phyloP scores from a whole-genome alignment of 2,113 vertebrate species.

The Cottus gobio region DNA sequence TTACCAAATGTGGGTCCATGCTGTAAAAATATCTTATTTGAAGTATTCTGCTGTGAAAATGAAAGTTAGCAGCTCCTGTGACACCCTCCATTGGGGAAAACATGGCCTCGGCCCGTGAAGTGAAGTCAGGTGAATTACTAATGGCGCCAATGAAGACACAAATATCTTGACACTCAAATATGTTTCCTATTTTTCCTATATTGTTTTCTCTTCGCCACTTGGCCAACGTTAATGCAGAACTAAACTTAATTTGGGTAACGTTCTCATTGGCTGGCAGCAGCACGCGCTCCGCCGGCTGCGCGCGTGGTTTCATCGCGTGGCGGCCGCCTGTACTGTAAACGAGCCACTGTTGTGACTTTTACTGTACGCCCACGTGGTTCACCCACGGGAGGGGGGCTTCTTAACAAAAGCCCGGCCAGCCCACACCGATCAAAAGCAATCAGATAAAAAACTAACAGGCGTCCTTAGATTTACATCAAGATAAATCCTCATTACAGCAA shows the following conservation, averaged over 20 bases:
- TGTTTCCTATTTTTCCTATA: no score
- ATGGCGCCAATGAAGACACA: not conserved
- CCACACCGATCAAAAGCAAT: slow-evolving; percentile 44
- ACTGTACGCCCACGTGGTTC: slow-evolving; percentile 47
- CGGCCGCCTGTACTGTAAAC: not conserved
- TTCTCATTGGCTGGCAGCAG: not conserved
- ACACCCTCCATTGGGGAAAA: not conserved
- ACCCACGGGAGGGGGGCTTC: not conserved
- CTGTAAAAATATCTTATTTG: not conserved
- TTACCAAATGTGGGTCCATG: not conserved
- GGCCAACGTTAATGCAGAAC: not conserved
- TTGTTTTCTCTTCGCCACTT: not conserved
- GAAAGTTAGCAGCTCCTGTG: not conserved
- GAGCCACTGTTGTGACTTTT: slow-evolving; percentile 32
- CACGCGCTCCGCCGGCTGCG: not conserved
- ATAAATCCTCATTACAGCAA: slow-evolving; percentile 41
- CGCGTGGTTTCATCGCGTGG: slow-evolving; percentile 7
- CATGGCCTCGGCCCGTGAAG: not conserved
- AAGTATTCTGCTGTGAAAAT: not conserved
- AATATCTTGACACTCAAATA: not conserved
- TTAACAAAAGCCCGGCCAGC: not conserved
- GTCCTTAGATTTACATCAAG: slow-evolving; percentile 53
- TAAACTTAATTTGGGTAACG: not conserved
- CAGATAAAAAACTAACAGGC: slow-evolving; percentile 54
- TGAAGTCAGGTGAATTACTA: not conserved